Conservation (phyloP, 2,888 invertebrate genomes). For the Chrysolina oricalcia region DNA sequence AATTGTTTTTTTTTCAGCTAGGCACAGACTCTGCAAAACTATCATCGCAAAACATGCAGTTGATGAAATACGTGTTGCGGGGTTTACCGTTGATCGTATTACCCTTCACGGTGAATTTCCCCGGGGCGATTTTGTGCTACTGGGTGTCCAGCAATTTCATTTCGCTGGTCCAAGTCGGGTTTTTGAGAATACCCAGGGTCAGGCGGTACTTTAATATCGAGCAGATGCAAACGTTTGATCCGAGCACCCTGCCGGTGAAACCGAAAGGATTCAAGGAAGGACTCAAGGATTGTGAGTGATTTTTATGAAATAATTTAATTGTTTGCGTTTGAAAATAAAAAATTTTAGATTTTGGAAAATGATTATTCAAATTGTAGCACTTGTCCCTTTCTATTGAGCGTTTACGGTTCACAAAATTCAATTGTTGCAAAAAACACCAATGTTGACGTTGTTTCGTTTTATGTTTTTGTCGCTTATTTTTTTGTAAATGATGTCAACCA, state of each 20-base stretch:
- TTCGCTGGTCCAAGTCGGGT: conserved; percentile 85
- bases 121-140: conserved; percentile 90
- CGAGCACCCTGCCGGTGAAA: conserved; percentile 78
- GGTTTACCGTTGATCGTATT: conserved; percentile 86
- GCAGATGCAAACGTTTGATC: conserved; percentile 74
- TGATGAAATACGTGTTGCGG: conserved; percentile 84
- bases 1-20: conserved; percentile 71
- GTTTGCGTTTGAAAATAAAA: too few species aligned
- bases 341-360: too few species aligned
- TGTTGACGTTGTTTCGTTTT: too few species aligned
- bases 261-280: conserved; percentile 87
- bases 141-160: conserved; percentile 93
- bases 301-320: neutral
- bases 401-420: too few species aligned
- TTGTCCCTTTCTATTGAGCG: too few species aligned
- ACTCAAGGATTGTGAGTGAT: conserved; percentile 82
- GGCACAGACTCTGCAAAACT: conserved; percentile 85
- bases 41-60: conserved; percentile 79
- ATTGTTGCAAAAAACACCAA: too few species aligned
- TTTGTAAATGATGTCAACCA: too few species aligned
- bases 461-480: too few species aligned
- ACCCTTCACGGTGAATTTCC: conserved; percentile 91
- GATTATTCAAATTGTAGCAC: too few species aligned
- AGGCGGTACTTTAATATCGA: conserved; percentile 86
- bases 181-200: conserved; percentile 84